A percentile compares a stretch with the other conserved stretches of the same genome.
These are phyloP conservation scores for Pseudopodoces humilis DNA, from an alignment of 2,113 vertebrate species.

Conservation along the genomic window DNA sequence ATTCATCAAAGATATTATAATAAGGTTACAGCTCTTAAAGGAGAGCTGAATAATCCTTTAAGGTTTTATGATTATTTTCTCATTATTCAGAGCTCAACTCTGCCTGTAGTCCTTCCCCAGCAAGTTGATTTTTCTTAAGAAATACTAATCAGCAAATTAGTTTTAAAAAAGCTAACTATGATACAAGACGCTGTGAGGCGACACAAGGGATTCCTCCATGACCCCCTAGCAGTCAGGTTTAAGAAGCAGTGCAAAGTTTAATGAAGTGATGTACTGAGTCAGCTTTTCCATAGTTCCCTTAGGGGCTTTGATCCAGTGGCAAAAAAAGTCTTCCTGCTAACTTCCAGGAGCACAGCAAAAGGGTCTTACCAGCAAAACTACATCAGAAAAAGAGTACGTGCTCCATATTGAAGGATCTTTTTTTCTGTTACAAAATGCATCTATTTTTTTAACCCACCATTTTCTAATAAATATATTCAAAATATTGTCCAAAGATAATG, in stretches of 20 bases:
- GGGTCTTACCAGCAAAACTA: background rate
- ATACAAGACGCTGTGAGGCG: background rate
- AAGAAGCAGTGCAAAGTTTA: background rate
- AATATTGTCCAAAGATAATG: background rate
- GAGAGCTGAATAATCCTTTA: background rate
- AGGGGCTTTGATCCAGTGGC: background rate
- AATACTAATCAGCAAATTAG: background rate
- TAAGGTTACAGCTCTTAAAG: background rate
- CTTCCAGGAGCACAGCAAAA: background rate
- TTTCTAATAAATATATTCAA: background rate
- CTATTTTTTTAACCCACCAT: background rate
- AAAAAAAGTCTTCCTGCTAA: background rate
- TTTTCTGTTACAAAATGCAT: background rate
- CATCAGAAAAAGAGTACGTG: background rate
- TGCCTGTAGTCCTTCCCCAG: background rate
- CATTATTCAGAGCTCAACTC: background rate
- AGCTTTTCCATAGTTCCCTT: background rate
- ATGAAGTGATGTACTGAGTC: background rate
- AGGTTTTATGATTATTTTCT: background rate
- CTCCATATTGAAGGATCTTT: background rate
- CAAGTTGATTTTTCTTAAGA: background rate
- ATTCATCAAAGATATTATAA: background rate
- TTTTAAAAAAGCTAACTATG: background rate
- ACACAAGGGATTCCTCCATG: background rate
- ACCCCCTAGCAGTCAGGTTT: background rate